Evolutionary conservation across 2,113 vertebrate genomes (phyloP).

Genomic region (Sprattus sprattus): DNA sequence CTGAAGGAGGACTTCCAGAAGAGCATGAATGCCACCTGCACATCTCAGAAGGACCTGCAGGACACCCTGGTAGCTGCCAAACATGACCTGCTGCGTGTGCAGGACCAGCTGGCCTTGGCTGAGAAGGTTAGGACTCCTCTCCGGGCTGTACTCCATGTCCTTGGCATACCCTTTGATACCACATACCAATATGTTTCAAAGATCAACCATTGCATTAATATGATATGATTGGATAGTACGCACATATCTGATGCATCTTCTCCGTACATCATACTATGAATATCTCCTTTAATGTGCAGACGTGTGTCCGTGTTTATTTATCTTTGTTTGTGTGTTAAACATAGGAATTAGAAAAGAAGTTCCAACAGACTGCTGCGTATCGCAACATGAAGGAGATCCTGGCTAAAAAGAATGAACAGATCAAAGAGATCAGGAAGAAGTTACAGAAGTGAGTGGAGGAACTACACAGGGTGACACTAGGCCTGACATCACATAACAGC

Average conservation of each 20-base stretch:
- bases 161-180: neutral
- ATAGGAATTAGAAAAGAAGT: conserved; percentile 94
- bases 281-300: neutral
- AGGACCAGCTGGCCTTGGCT: neutral
- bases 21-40: neutral
- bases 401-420: conserved; percentile 92
- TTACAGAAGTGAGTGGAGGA: conserved; percentile 78
- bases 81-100: neutral
- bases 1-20: neutral
- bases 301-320: neutral
- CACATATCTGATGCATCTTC: neutral
- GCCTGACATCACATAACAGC: neutral
- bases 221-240: neutral
- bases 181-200: neutral
- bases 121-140: neutral
- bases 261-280: neutral
- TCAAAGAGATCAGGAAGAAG: conserved; percentile 87
- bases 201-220: neutral
- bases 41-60: conserved; percentile 6
- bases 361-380: conserved; percentile 93
- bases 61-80: neutral
- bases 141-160: neutral
- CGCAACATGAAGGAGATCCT: conserved; percentile 98
- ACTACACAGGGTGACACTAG: neutral
- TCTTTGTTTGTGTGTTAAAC: neutral